Percentiles rank a stretch among this genome's conserved stretches.
These are phyloP conservation scores for Rhorus exstirpatorius DNA, from an alignment of 2,888 invertebrate genomes.

Conservation along the genomic window DNA sequence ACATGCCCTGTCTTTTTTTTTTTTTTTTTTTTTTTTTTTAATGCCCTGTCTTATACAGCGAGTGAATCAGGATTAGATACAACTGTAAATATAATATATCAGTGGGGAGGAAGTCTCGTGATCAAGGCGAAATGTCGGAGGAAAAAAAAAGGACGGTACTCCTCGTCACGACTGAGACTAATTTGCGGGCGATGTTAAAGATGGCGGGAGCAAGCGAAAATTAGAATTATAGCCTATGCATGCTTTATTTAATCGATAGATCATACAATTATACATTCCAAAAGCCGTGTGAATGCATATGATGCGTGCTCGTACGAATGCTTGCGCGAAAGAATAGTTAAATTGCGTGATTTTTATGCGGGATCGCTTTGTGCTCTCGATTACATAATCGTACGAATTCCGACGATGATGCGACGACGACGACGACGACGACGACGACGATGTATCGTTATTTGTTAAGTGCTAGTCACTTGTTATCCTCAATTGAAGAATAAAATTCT, in stretches of 20 bases:
- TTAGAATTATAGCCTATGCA: constrained; percentile 46
- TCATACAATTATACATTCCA: constrained; percentile 70
- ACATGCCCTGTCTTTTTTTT: constrained; percentile 19
- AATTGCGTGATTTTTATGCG: constrained; percentile 46
- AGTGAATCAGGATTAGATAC: constrained; percentile 34
- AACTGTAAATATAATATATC: constrained; percentile 60
- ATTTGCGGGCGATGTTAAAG: constrained; percentile 40
- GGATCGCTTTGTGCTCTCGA: constrained; percentile 37
- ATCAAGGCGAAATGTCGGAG: constrained; percentile 16
- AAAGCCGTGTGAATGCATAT: constrained; percentile 38
- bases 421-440: constrained; percentile 57
- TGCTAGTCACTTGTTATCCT: constrained; percentile 85
- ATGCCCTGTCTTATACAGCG: constrained; percentile 14
- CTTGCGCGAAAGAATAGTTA: constrained; percentile 41
- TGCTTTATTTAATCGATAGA: constrained; percentile 62
- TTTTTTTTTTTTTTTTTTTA: constrained; percentile 24
- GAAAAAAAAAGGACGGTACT: constrained; percentile 59
- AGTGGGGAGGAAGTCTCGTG: constrained; percentile 42
- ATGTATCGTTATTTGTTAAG: constrained; percentile 79
- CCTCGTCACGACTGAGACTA: constrained; percentile 63
- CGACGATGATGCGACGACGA: constrained; percentile 55
- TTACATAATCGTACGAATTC: constrained; percentile 57
- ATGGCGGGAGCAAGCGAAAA: constrained; percentile 55
- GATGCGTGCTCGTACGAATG: constrained; percentile 37
- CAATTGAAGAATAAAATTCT: constrained; percentile 83